Evolutionary conservation across 1,140 invertebrate species (phyloP), one percentile per base, ranked within the genome.

Genomic region (Penaeus chinensis): DNA sequence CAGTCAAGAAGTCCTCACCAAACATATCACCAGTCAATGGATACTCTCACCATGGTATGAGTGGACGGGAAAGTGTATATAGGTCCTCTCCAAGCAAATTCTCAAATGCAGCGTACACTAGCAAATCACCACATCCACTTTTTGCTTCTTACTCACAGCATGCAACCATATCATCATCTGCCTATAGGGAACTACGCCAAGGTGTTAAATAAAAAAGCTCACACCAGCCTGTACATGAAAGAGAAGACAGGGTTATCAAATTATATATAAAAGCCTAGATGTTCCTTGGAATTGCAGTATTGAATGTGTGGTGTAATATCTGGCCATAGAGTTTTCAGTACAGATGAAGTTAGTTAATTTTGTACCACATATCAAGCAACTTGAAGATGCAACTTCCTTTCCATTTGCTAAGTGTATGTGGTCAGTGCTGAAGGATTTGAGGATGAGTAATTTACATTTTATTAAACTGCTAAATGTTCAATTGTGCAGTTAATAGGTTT

Each of bases 121-220:
- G 11, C 11, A 83, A 79, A 61, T n/a, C 87, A 20, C 79, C 87
- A 2, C 82, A 88, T 54, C 82, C 87, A 37, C 65, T 88, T 18
- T 88, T 88, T 81, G 82, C 87, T n/a, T 84, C 76, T 65, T 88
- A 88, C 76, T 62, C 87, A 7, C 87, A 84, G 19, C 87, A 88
- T 77, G 74, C 87, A 27, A 88, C 87, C n/a, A 88, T 88, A 65
- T 84, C 87, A 24, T 88, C 87, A 42, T 54, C 82, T 37, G 87
- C 87, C n/a, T 88, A 88, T 27, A 84, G 87, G 63, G 82, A 88
- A 66, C 76, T 88, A n/a, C 81, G 87, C 19, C 87, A 88, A 60
- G 87, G 87, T 18, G 87, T 88, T 19, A 88, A 88, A 37, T 88
- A 84, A 80, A 20, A 18, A 22, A n/a, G 65, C 22, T 71, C 2